phyloP scores from a whole-genome alignment of 2,113 vertebrate genomes.

The Pterocles orientalis region DNA sequence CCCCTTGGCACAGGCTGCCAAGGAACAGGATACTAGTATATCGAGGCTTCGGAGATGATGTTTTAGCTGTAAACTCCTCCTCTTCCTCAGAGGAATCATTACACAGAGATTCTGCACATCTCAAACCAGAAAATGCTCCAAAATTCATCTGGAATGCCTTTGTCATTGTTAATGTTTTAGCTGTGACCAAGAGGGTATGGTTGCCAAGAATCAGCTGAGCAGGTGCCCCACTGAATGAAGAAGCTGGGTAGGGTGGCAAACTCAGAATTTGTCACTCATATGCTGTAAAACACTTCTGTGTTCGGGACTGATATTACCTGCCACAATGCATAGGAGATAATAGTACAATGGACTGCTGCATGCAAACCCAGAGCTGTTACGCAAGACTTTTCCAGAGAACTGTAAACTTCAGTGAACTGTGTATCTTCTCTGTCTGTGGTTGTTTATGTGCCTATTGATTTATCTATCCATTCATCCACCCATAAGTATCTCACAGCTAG shows the following conservation, averaged over 20 bases:
- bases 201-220: not conserved
- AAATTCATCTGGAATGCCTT: not conserved
- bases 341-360: not conserved
- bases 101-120: not conserved
- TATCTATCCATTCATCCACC: not conserved
- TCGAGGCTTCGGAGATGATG: not conserved
- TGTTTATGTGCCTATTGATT: constrained; percentile 36
- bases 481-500: constrained; percentile 8
- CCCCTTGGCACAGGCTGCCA: not conserved
- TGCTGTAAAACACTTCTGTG: not conserved
- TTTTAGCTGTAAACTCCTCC: not conserved
- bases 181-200: not conserved
- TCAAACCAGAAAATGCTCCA: not conserved
- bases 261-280: not conserved
- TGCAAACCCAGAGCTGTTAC: not conserved
- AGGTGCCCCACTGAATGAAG: not conserved
- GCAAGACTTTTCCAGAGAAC: constrained; percentile 21
- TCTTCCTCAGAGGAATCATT: not conserved
- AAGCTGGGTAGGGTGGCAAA: not conserved
- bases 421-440: not conserved
- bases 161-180: not conserved
- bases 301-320: not conserved
- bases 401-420: constrained; percentile 39
- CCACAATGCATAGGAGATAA: not conserved
- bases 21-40: not conserved